These are phyloP conservation scores for Sarcophilus harrisii DNA, from an alignment of 2,797 vertebrate genomes.

Conservation along the genomic window DNA sequence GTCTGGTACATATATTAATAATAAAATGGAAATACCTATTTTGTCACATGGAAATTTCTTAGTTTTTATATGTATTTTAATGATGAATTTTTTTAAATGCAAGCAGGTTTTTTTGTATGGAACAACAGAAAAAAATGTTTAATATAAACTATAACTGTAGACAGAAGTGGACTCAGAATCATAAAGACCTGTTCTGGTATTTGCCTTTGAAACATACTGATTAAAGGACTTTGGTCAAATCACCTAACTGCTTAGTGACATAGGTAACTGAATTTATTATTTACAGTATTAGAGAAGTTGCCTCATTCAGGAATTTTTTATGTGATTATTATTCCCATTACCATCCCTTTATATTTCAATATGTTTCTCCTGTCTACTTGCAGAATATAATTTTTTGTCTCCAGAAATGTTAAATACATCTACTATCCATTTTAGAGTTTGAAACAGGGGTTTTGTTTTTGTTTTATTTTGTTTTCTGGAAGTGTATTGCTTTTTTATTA, in stretches of 20 bases:
- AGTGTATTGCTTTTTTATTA: not conserved
- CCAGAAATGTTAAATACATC: not conserved
- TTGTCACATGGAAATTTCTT: not conserved
- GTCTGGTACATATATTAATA: not conserved
- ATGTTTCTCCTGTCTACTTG: not conserved
- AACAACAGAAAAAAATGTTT: not conserved
- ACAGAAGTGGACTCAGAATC: not conserved
- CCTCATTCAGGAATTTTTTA: not conserved
- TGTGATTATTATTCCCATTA: not conserved
- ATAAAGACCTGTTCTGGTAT: not conserved
- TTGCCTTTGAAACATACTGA: not conserved
- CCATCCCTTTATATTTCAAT: not conserved
- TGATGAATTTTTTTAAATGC: not conserved
- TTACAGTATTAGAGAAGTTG: not conserved
- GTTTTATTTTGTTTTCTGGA: not conserved
- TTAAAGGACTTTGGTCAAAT: not conserved
- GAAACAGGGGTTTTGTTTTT: not conserved
- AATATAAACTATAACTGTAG: not conserved
- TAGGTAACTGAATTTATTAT: not conserved
- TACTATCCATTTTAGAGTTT: not conserved
- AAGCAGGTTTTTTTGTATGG: not conserved
- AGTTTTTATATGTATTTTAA: not conserved
- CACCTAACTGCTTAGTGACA: not conserved
- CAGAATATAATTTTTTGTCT: not conserved
- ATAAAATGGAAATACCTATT: not conserved